These are phyloP conservation scores for Ceramica pisi DNA, from an alignment of 2,888 invertebrate genomes.

Conservation along the genomic window DNA sequence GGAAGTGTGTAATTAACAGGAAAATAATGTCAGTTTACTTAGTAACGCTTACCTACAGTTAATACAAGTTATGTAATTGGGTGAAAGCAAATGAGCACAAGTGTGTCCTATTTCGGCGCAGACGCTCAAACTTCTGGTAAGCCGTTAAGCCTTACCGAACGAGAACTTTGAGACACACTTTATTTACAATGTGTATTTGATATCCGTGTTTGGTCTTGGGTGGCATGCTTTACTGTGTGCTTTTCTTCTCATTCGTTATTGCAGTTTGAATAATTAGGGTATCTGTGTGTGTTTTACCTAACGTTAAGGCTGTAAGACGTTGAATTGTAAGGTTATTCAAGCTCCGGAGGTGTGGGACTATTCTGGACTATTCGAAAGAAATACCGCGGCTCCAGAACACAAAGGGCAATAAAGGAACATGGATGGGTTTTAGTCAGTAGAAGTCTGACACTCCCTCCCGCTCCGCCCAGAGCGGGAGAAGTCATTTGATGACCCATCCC, in stretches of 20 bases:
- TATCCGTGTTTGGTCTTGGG: slow-evolving; percentile 28
- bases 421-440: no score
- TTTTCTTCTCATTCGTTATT: background rate
- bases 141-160: slow-evolving; percentile 29
- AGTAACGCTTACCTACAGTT: slow-evolving; percentile 28
- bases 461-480: no score
- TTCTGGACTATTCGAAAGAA: no score
- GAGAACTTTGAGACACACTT: slow-evolving; percentile 35
- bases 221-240: slow-evolving; percentile 15
- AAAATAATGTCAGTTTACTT: slow-evolving; percentile 37
- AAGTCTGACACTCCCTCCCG: no score
- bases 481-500: no score
- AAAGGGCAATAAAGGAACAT: no score
- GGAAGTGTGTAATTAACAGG: slow-evolving; percentile 3
- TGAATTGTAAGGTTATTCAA: no score
- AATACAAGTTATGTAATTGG: slow-evolving; percentile 46
- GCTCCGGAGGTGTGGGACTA: no score
- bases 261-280: background rate
- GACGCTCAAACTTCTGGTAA: slow-evolving; percentile 43
- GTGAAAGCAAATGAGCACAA: slow-evolving; percentile 58
- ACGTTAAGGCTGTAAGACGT: no score
- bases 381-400: no score
- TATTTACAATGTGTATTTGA: slow-evolving; percentile 44
- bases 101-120: slow-evolving; percentile 58
- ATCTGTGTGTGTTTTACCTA: no score